Percentiles rank a stretch among this genome's conserved stretches.
These are phyloP conservation scores for Corvus moneduloides DNA, from an alignment of 2,113 vertebrate species.

Conservation along the genomic window DNA sequence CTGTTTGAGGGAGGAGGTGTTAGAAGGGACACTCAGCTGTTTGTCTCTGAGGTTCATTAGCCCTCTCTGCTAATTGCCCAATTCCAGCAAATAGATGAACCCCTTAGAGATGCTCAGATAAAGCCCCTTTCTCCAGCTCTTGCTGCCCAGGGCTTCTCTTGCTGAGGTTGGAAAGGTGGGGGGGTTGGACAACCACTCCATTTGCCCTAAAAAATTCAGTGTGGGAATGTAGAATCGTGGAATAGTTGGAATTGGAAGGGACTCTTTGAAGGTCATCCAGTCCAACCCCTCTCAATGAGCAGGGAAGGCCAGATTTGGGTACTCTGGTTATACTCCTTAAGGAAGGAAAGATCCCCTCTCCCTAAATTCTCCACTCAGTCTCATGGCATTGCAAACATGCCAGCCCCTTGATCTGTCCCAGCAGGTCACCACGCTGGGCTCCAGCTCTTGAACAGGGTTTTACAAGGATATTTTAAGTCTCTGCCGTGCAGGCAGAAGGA, in stretches of 20 bases:
- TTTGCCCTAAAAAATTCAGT: not conserved
- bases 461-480: not conserved
- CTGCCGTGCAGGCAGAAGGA: not conserved
- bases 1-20: not conserved
- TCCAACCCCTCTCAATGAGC: not conserved
- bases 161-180: fast-evolving
- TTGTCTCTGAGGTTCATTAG: not conserved
- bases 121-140: not conserved
- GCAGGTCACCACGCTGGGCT: not conserved
- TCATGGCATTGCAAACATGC: not conserved
- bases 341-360: not conserved
- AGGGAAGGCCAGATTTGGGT: not conserved
- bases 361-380: not conserved
- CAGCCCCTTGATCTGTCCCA: not conserved
- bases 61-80: not conserved
- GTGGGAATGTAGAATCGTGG: not conserved
- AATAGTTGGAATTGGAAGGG: not conserved
- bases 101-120: not conserved
- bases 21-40: not conserved
- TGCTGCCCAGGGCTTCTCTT: fast-evolving
- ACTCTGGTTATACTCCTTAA: fast-evolving
- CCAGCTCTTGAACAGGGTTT: not conserved
- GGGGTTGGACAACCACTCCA: not conserved
- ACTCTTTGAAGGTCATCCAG: not conserved
- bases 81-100: not conserved